Evolutionary conservation across 2,888 invertebrate species (phyloP), one percentile per base, ranked within the genome.

Genomic region (Drosophila imparisetae): DNA sequence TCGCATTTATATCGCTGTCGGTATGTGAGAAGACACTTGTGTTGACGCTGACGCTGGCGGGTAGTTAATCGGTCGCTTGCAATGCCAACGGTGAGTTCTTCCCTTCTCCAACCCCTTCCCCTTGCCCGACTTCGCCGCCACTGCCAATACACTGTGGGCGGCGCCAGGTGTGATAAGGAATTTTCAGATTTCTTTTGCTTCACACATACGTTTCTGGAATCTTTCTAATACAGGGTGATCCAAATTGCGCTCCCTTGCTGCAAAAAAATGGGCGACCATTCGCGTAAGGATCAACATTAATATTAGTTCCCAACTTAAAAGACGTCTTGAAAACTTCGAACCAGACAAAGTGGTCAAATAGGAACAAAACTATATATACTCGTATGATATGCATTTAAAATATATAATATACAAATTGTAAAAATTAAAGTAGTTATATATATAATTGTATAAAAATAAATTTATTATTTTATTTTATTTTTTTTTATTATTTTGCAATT

Each of bases 11-110:
- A 77, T 81, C 80, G 74, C 69, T 66, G 73, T 79, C 72, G 84
- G 86, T 81, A 80, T 81, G 83, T 81, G 84, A 71, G 80, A 83
- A 84, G 81, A 84, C 86, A 78, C 80, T 83, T 72, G 78, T 81
- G 82, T 82, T 81, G 72, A 71, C 70, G 74, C 75, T 76, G 81
- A 77, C 77, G 77, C 82, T 79, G 78, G 75, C 80, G 75, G 82
- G 80, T 82, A 87, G 85, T 87, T 86, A 84, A 85, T 87, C 84
- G 87, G 82, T 76, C 66, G 83, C 83, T 69, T 75, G 81, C 83
- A 81, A 81, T 67, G 68, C 63, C 73, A 71, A 68, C 80, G 60
- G 57, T 65, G 80, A 74, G 85, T 75, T 74, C 69, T n/a, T 29
- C n/a, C 77, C 54, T 62, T 32, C 52, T 18, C 30, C n/a, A 5